A percentile compares a stretch with the other conserved stretches of the same genome.
Conservation (phyloP, 2,888 invertebrate genomes). For the Tachina lurida region DNA sequence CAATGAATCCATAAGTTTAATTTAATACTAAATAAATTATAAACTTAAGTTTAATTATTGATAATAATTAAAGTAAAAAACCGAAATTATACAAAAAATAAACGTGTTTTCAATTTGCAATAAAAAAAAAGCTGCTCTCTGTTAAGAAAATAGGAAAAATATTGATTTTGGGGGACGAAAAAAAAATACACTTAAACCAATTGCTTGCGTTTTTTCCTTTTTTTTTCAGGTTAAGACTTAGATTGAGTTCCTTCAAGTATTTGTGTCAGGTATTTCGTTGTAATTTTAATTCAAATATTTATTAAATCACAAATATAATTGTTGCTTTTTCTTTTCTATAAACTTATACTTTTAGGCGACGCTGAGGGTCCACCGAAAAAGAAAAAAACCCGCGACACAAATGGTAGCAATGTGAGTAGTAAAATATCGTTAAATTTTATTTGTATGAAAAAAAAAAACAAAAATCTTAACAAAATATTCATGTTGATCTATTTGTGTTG, state of each 20-base stretch:
- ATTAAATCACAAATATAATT: background rate
- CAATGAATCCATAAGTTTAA: conserved; percentile 68
- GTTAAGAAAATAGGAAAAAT: conserved; percentile 15
- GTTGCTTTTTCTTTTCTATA: background rate
- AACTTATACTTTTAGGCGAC: conserved; percentile 77
- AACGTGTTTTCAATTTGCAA: conserved; percentile 70
- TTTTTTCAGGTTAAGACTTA: conserved; percentile 64
- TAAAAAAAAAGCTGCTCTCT: conserved; percentile 70
- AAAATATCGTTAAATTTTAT: conserved; percentile 55
- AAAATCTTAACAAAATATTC: background rate
- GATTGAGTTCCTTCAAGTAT: conserved; percentile 2
- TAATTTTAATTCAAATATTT: conserved; percentile 17
- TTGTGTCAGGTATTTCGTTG: conserved; percentile 66
- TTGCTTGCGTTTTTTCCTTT: conserved; percentile 76
- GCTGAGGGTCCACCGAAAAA: conserved; percentile 81
- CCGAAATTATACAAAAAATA: conserved; percentile 70
- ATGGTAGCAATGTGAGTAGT: conserved; percentile 80
- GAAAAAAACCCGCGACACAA: conserved; percentile 81
- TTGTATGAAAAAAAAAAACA: conserved; percentile 10
- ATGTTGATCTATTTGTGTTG: background rate
- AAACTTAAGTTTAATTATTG: conserved; percentile 72
- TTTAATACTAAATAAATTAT: conserved; percentile 72
- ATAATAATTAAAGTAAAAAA: conserved; percentile 69
- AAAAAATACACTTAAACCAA: conserved; percentile 44
- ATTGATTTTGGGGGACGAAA: conserved; percentile 3